Evolutionary conservation across 2,797 vertebrate species (phyloP), one percentile per base, ranked within the genome.

Genomic region (Aeoliscus strigatus): DNA sequence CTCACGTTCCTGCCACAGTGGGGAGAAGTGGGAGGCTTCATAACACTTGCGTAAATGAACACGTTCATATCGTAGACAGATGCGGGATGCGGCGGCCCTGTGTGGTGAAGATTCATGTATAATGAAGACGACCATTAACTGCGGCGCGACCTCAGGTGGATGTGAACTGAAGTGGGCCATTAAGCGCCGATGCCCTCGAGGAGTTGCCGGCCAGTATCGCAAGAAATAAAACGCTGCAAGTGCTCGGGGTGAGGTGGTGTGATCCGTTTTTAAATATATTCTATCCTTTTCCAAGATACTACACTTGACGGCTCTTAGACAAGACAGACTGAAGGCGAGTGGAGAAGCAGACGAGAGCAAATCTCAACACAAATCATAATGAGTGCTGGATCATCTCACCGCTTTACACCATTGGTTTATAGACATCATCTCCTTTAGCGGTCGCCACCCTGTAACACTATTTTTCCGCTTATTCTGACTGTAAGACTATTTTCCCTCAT

Each of bases 1-100:
- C 67, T 68, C 31, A 18, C 37, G 25, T 27, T n/a, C 38, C 33
- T 35, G 60, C n/a, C n/a, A n/a, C n/a, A n/a, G n/a, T n/a, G n/a
- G 60, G 55, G 42, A 59, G 39, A 43, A 36, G 51, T 13, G 34
- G 27, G 9, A 24, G 7, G 27, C 6, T 38, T 53, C 36, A 64
- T 39, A 60, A 42, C 52, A 55, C 35, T 21, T 39, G 33, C 21
- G 30, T 44, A 47, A 61, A 50, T 40, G 35, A 60, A 33, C 28
- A 39, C 40, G 36, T 56, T 28, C 27, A 42, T 44, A 39, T 56
- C 26, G 30, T 39, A 55, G 49, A 70, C 40, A 27, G 35, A n/a
- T n/a, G n/a, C n/a, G n/a, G n/a, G n/a, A n/a, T n/a, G n/a, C n/a
- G n/a, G n/a, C n/a, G n/a, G n/a, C n/a, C n/a, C 18, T 26, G 36